Conservation (phyloP, 2,888 invertebrate species). For the Caenorhabditis zanzibari region DNA sequence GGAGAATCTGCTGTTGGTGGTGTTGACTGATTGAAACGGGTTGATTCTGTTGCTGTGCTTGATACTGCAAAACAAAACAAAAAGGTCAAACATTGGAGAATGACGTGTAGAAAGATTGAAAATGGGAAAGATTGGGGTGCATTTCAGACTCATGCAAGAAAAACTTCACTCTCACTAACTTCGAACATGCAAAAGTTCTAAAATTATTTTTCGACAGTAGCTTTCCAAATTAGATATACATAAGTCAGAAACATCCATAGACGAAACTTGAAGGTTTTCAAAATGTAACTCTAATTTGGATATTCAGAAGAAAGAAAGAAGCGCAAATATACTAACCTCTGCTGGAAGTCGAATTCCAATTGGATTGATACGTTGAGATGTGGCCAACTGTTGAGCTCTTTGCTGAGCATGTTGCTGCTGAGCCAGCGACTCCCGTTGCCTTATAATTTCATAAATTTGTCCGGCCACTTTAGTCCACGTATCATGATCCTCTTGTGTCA, state of each 20-base stretch:
- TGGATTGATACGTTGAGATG: neutral
- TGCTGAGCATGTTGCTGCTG: neutral
- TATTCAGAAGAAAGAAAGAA: too few species aligned
- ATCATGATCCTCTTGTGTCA: neutral
- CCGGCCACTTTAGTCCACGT: too few species aligned
- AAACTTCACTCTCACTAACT: neutral
- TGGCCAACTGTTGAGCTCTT: constrained; percentile 2
- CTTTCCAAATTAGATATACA: too few species aligned
- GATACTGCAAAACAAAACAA: constrained; percentile 38
- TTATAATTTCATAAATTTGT: neutral
- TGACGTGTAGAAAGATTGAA: neutral
- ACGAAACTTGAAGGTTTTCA: too few species aligned
- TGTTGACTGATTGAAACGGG: neutral
- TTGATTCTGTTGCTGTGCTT: constrained; percentile 6
- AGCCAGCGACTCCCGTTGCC: neutral
- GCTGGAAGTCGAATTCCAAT: constrained; percentile 25
- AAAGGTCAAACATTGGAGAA: constrained; percentile 8
- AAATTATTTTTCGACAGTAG: neutral
- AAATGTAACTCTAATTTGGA: too few species aligned
- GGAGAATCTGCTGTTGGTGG: constrained; percentile 10
- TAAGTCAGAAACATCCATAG: too few species aligned
- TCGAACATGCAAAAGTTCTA: neutral
- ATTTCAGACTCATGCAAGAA: constrained; percentile 9
- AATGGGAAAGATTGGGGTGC: neutral
- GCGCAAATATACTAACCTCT: neutral